phyloP scores from a whole-genome alignment of 2,888 invertebrate species.

The Lithophane leautieri region DNA sequence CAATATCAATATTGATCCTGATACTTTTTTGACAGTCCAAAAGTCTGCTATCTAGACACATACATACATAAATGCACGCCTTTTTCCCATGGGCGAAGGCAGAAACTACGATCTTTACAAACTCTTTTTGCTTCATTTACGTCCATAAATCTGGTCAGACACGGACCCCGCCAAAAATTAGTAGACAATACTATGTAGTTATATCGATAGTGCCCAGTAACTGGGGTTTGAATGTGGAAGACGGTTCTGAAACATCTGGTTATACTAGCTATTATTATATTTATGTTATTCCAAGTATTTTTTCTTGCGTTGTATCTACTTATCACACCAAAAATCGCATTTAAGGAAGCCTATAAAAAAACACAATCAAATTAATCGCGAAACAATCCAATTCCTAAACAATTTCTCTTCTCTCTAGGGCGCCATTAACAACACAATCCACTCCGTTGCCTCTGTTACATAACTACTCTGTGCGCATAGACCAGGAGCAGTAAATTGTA shows the following conservation, averaged over 20 bases:
- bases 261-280: not conserved
- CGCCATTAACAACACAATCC: conserved; percentile 42
- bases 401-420: conserved; percentile 48
- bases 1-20: no score
- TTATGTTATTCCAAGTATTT: not conserved
- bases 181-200: not conserved
- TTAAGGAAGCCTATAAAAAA: not conserved
- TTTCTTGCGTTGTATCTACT: not conserved
- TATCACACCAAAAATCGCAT: not conserved
- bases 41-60: not conserved
- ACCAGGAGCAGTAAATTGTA: conserved; percentile 70
- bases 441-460: conserved; percentile 37
- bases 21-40: no score
- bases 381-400: conserved; percentile 43
- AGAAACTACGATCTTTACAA: not conserved
- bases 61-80: not conserved
- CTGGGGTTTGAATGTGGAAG: not conserved
- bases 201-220: not conserved
- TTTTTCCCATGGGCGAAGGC: not conserved
- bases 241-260: not conserved
- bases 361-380: conserved; percentile 31
- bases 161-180: not conserved
- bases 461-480: conserved; percentile 53
- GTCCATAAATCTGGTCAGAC: not conserved
- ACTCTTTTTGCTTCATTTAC: not conserved